These are phyloP conservation scores for Pristionchus japonicus DNA, from an alignment of 2,888 invertebrate genomes.

Conservation along the genomic window DNA sequence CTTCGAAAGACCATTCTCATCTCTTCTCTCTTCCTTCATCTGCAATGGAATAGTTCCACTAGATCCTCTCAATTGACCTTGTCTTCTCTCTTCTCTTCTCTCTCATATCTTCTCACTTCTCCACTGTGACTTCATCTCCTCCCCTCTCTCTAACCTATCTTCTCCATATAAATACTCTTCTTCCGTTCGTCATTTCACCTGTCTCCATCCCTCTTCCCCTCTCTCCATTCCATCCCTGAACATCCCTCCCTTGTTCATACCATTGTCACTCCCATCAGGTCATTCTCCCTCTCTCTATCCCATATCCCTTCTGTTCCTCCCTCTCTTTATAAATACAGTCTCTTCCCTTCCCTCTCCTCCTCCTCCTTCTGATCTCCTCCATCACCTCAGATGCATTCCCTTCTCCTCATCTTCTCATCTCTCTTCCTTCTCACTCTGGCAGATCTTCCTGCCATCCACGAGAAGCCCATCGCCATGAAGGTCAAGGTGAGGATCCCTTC, in stretches of 20 bases:
- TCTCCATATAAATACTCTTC: background rate
- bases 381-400: slow-evolving; percentile 18
- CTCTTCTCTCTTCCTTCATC: background rate
- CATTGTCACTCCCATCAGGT: background rate
- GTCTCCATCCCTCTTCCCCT: background rate
- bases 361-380: background rate
- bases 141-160: background rate
- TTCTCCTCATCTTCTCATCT: slow-evolving; percentile 14
- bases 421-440: slow-evolving; percentile 33
- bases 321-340: background rate
- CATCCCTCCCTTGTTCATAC: slow-evolving; percentile 24
- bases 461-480: background rate
- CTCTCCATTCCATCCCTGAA: background rate
- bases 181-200: slow-evolving; percentile 23
- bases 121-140: slow-evolving; percentile 13
- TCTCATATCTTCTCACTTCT: background rate
- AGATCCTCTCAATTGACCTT: background rate
- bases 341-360: background rate
- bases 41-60: background rate
- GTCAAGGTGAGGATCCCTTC: background rate
- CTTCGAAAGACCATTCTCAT: background rate
- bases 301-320: background rate
- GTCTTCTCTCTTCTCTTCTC: no score
- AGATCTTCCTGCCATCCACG: slow-evolving; percentile 44
- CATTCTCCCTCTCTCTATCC: background rate